Percentiles rank a stretch among this genome's conserved stretches.
Evolutionary conservation across 2,888 invertebrate genomes (phyloP).

Genomic region (Synergus japonicus): DNA sequence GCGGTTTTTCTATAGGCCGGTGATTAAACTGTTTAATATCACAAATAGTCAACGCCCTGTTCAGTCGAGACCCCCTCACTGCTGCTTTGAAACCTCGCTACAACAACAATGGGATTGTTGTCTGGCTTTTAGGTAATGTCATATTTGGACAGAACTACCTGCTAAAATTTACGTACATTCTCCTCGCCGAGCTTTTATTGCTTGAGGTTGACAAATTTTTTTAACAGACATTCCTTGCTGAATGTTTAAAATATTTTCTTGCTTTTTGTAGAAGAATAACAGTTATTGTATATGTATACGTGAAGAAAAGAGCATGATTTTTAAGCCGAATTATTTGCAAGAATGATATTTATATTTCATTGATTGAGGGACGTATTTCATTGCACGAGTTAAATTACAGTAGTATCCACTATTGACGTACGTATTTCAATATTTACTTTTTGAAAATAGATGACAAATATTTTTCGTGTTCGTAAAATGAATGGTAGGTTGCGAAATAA

Average conservation of each 20-base stretch:
- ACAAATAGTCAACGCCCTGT: constrained; percentile 49
- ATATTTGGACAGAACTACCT: constrained; percentile 8
- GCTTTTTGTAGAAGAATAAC: not conserved
- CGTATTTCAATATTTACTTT: not conserved
- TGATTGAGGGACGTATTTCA: no score
- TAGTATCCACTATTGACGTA: not conserved
- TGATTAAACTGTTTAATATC: constrained; percentile 72
- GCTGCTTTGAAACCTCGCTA: not conserved
- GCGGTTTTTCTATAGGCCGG: constrained; percentile 62
- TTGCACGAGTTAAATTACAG: not conserved
- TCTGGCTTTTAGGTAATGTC: not conserved
- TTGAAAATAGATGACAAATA: not conserved
- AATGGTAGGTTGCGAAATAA: not conserved
- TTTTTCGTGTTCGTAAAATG: not conserved
- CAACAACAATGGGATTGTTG: constrained; percentile 19
- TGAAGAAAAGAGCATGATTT: not conserved
- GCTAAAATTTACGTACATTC: constrained; percentile 25
- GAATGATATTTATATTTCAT: no score
- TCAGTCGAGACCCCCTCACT: not conserved
- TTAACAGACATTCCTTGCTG: not conserved
- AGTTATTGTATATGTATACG: not conserved
- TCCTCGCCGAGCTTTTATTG: not conserved
- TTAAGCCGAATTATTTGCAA: not conserved
- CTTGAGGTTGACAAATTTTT: not conserved
- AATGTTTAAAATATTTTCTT: not conserved